These are phyloP conservation scores for Typhlichthys subterraneus DNA, from an alignment of 2,797 vertebrate species.

Conservation along the genomic window DNA sequence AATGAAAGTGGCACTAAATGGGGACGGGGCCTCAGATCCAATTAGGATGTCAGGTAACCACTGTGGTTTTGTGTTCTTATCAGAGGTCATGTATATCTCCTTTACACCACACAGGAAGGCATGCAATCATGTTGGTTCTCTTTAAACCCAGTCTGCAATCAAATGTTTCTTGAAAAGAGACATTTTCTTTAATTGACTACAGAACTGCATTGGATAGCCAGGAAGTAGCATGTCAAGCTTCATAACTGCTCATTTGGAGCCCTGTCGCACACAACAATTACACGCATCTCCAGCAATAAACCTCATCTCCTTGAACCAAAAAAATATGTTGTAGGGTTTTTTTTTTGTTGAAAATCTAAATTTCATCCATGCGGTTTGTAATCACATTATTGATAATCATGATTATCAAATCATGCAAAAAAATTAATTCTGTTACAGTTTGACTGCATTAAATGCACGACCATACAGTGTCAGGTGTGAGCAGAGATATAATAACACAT, in stretches of 20 bases:
- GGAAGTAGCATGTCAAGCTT: background rate
- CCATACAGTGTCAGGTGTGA: background rate
- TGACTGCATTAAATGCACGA: background rate
- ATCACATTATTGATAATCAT: constrained; percentile 12
- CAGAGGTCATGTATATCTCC: background rate
- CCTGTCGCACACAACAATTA: background rate
- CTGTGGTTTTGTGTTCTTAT: background rate
- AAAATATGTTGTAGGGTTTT: background rate
- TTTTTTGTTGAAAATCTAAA: background rate
- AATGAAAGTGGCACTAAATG: constrained; percentile 26
- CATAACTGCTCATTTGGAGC: constrained; percentile 4
- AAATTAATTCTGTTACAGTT: background rate
- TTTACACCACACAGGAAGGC: background rate
- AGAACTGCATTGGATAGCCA: background rate
- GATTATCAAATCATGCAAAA: background rate
- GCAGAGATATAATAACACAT: background rate
- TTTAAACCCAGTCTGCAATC: background rate
- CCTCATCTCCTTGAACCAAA: background rate
- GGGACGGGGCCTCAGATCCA: constrained; percentile 18
- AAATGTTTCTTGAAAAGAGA: background rate
- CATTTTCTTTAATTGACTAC: background rate
- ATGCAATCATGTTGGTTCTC: background rate
- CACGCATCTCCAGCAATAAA: background rate
- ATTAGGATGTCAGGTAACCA: constrained; percentile 30
- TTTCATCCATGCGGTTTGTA: background rate